Conservation (phyloP, 2,113 vertebrate species). For the Pollimyrus isidori region DNA sequence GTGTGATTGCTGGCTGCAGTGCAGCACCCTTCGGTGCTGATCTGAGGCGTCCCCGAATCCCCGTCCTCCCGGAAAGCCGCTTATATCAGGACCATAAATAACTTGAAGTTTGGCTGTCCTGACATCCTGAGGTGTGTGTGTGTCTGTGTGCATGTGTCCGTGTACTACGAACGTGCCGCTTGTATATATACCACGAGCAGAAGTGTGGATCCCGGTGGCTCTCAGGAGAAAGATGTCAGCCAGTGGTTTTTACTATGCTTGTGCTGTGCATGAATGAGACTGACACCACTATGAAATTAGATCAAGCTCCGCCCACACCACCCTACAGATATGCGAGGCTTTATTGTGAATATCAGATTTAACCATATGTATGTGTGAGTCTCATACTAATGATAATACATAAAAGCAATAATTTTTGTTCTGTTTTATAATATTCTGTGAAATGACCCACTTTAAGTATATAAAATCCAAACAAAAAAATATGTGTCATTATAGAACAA, state of each 20-base stretch:
- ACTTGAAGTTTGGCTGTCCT: background rate
- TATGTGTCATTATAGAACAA: background rate
- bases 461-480: background rate
- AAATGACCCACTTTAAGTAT: background rate
- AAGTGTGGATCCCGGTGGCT: background rate
- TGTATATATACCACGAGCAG: background rate
- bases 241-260: background rate
- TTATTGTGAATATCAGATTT: background rate
- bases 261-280: background rate
- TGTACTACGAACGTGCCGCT: background rate
- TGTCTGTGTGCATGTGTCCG: background rate
- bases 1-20: background rate
- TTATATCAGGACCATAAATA: slow-evolving; percentile 8
- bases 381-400: background rate
- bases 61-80: background rate
- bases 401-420: background rate
- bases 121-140: background rate
- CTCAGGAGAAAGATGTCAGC: background rate
- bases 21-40: background rate
- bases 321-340: background rate
- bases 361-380: background rate
- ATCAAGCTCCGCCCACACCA: too few relatives aligned
- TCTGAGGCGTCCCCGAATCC: background rate
- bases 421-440: background rate
- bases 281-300: background rate